Percentiles rank a stretch among this genome's conserved stretches.
Evolutionary conservation across 1,140 invertebrate species (phyloP).

Genomic region (Bombus pyrosoma): DNA sequence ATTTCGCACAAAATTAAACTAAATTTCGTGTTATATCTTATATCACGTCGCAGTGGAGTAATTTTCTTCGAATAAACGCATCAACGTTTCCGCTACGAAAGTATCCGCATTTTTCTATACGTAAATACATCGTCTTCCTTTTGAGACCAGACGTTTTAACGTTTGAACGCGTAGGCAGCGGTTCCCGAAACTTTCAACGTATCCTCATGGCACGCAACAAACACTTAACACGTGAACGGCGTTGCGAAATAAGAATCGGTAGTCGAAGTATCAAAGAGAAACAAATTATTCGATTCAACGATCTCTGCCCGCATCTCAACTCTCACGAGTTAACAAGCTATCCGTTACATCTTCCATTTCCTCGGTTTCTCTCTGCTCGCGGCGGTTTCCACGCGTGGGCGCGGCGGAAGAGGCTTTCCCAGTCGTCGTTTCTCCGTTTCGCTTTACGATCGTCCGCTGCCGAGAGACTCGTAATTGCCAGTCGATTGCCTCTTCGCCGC

Average conservation of each 20-base stretch:
- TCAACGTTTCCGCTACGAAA: neutral
- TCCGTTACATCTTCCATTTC: slow-evolving; percentile 3
- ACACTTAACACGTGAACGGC: neutral
- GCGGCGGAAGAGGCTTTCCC: slow-evolving; percentile 56
- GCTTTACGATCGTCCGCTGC: slow-evolving; percentile 54
- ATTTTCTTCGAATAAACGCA: neutral
- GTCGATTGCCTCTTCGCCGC: slow-evolving; percentile 34
- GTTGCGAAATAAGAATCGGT: neutral
- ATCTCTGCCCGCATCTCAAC: neutral
- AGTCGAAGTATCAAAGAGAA: neutral
- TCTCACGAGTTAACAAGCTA: neutral
- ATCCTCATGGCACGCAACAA: neutral
- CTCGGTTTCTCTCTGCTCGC: slow-evolving; percentile 9
- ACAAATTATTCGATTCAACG: neutral
- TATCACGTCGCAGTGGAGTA: too few relatives aligned
- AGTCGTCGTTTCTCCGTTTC: slow-evolving; percentile 41
- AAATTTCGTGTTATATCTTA: neutral
- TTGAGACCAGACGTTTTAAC: neutral
- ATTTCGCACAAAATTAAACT: neutral
- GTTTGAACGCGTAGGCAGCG: neutral
- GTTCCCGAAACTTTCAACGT: neutral
- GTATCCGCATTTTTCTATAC: neutral
- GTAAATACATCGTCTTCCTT: neutral
- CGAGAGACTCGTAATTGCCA: slow-evolving; percentile 59
- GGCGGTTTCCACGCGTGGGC: slow-evolving; percentile 60